Percentiles rank a stretch among this genome's conserved stretches.
These are phyloP conservation scores for Bolinopsis microptera DNA, from an alignment of 37 sponge, comb jelly and placozoan species.

Conservation along the genomic window DNA sequence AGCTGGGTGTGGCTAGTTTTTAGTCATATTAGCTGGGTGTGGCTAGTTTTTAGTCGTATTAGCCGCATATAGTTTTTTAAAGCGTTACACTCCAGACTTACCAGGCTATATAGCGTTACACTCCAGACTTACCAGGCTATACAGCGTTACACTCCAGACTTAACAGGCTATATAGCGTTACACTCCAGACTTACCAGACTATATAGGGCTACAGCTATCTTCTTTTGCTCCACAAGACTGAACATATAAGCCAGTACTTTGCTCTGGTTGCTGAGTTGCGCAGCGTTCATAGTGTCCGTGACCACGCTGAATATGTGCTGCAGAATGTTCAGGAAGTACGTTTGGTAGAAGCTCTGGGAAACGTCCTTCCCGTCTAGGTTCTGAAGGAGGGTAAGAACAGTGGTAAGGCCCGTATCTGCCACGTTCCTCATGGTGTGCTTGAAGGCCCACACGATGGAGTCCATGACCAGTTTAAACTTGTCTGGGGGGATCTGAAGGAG, in stretches of 20 bases:
- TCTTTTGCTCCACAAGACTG: conserved; percentile 78
- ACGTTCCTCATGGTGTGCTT: conserved; percentile 98
- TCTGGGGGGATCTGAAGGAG: conserved; percentile 81
- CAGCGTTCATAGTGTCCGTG: conserved; percentile 72
- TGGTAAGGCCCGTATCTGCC: conserved; percentile 86
- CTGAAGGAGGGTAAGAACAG: conserved; percentile 76
- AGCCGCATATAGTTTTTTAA: no score
- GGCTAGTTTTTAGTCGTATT: no score
- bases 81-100: no score
- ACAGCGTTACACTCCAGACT: no score
- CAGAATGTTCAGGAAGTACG: conserved; percentile 83
- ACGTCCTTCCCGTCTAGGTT: conserved; percentile 75
- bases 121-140: conserved; percentile 38
- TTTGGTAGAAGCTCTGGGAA: conserved; percentile 83
- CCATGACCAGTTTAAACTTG: conserved; percentile 89
- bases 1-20: no score
- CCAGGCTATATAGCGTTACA: no score
- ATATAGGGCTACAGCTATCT: conserved; percentile 73
- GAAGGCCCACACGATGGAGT: conserved; percentile 93
- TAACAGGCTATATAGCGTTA: no score
- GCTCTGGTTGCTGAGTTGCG: conserved; percentile 88
- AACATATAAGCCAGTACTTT: conserved; percentile 91
- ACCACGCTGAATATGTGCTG: conserved; percentile 92
- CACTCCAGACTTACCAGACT: conserved; percentile 47
- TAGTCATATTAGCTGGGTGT: no score